A percentile compares a stretch with the other conserved stretches of the same genome.
Evolutionary conservation across 2,113 vertebrate genomes (phyloP).

Genomic region (Pterocles gutturalis): DNA sequence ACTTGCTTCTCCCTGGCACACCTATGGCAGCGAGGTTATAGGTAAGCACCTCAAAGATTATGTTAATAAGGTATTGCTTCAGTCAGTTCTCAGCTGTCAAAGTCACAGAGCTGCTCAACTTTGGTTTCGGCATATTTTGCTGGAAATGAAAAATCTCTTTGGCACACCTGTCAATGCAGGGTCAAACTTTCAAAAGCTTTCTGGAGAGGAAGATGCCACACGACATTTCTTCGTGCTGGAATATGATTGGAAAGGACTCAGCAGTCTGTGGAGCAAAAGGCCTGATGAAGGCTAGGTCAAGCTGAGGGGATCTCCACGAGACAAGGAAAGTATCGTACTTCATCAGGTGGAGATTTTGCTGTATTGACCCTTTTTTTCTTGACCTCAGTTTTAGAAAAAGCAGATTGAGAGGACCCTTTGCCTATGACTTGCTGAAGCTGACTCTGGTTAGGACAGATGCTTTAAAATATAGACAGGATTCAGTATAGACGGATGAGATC

Average conservation of each 20-base stretch:
- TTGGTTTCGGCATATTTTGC: not conserved
- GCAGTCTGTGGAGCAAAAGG: not conserved
- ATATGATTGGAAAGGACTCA: not conserved
- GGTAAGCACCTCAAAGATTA: not conserved
- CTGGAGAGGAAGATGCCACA: not conserved
- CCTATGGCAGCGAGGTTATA: not conserved
- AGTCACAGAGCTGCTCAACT: not conserved
- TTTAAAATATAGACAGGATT: not conserved
- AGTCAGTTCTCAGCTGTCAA: not conserved
- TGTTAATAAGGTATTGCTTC: not conserved
- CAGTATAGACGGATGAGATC: not conserved
- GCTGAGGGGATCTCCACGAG: not conserved
- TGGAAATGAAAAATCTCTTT: not conserved
- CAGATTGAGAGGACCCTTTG: not conserved
- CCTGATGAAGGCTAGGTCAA: not conserved
- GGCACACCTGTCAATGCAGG: not conserved
- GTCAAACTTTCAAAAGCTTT: not conserved
- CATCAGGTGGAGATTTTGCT: not conserved
- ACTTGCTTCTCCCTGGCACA: not conserved
- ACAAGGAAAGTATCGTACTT: not conserved
- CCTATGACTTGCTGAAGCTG: not conserved
- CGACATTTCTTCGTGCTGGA: not conserved
- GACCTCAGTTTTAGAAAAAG: not conserved
- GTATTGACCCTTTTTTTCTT: not conserved
- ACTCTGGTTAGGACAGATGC: not conserved